Evolutionary conservation across 2,113 vertebrate genomes (phyloP), one percentile per base, ranked within the genome.

Genomic region (Osmerus eperlanus): DNA sequence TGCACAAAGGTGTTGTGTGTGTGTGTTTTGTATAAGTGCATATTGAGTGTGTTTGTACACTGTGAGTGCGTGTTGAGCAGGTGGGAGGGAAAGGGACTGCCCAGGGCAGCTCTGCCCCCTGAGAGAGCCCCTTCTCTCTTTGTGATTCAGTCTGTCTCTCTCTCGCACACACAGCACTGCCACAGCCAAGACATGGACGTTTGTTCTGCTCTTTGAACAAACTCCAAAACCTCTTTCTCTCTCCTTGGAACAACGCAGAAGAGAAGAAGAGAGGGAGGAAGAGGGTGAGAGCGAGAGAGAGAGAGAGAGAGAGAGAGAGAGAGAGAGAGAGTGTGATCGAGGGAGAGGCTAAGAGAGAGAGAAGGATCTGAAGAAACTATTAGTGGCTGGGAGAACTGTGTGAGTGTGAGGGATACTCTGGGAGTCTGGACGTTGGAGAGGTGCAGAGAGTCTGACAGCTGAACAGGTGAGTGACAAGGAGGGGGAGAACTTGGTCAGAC

Each of bases 141-240:
- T 13, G 1, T 71, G n/a, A 63, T 52, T 67, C 65, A 29, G 28
- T 13, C 87, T 90, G 86, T 90, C 92, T 92, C 89, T 90, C 89
- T 92, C 92, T 90, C 92, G 90, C 83, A 84, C 88, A 89, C 79
- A 83, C 78, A 89, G 79, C 69, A 64, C 78, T 74, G 85, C 89
- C 87, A 88, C 87, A 87, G 86, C 88, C 89, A 78, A 84, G 83
- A 78, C 86, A 81, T 88, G 86, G 89, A 84, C 90, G 89, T 85
- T 76, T 84, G 86, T 85, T 86, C 82, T 82, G 76, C 74, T 75
- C 85, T 91, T 89, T 90, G 86, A 87, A 87, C 79, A 69, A 60
- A 23, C 78, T 88, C 71, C 77, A 85, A 83, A 88, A 85, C 71
- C 83, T 87, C 85, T 77, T 78, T 79, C 36, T 75, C 70, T 67